Evolutionary conservation across 2,888 invertebrate genomes (phyloP), one percentile per base, ranked within the genome.

Genomic region (Cataglyphis altisquamis): DNA sequence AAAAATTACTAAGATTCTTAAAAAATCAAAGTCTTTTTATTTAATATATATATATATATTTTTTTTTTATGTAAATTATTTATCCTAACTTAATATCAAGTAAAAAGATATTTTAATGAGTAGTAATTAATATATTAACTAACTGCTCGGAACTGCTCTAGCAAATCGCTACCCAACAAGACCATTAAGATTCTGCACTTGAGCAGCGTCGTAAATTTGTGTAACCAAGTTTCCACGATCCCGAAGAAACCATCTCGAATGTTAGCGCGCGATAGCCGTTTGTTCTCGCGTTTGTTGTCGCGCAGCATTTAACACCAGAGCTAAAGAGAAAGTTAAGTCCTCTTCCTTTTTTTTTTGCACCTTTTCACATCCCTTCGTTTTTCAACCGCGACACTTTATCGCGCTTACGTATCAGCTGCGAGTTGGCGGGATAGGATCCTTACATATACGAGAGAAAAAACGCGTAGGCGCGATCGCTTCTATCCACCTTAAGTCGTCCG

Each of bases 311-410:
- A 91, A 89, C 91, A 85, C 82, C 67, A 88, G 12, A 84, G 85
- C 92, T 91, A 91, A 92, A 93, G 93, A 89, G 93, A 92, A 93
- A 92, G 91, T 92, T 85, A 52, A 81, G 74, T 84, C 45, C 41
- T n/a, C 29, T 36, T 45, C 18, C 57, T 75, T 81, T 83, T 73
- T 83, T 73, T 75, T 21, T 21, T 21, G 10, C 48, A 15, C 52
- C 55, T 41, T 29, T 52, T n/a, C 32, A 18, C 3, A 60, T 60
- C 25, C 29, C 45, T 57, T 70, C 29, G 55, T 15, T 57, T 63
- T 21, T 39, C 77, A 84, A 77, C 64, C 78, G 83, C 84, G 80
- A 86, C 78, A 78, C 80, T 78, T 85, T 85, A 86, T 90, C 89
- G 85, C 83, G 70, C 63, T 72, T 29, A 70, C 57, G 73, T 62